A percentile compares a stretch with the other conserved stretches of the same genome.
Evolutionary conservation across 2,888 invertebrate species (phyloP).

Genomic region (Xestoiulus laeticollis): DNA sequence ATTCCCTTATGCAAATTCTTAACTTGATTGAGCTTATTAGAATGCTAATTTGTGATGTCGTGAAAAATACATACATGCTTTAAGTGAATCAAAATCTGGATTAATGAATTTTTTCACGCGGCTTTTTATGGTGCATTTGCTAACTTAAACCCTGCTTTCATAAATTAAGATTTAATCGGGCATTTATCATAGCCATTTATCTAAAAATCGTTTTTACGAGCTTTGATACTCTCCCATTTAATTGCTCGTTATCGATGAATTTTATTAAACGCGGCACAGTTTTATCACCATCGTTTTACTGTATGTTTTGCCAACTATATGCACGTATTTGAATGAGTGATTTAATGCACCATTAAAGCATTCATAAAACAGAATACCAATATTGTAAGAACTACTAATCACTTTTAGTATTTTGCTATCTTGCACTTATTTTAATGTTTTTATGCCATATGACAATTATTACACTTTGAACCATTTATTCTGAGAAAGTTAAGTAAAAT

Average conservation of each 20-base stretch:
- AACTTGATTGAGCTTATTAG: not conserved
- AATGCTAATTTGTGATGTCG: not conserved
- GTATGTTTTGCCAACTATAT: not conserved
- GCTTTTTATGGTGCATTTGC: not conserved
- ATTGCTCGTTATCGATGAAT: not conserved
- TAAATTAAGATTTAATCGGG: slow-evolving; percentile 15
- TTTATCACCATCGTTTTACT: not conserved
- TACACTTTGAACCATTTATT: too few species aligned
- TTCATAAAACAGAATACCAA: too few species aligned
- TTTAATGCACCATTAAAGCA: too few species aligned
- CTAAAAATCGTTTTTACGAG: slow-evolving; percentile 3
- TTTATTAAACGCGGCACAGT: not conserved
- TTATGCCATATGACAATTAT: too few species aligned
- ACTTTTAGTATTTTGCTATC: too few species aligned
- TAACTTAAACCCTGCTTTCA: not conserved
- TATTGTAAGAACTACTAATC: too few species aligned
- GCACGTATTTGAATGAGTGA: too few species aligned
- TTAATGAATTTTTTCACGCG: not conserved
- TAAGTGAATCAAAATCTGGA: not conserved
- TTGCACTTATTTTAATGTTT: too few species aligned
- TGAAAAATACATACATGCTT: not conserved
- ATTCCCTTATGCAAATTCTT: not conserved
- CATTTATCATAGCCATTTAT: not conserved
- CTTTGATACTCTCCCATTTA: not conserved
- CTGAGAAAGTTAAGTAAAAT: too few species aligned